A percentile compares a stretch with the other conserved stretches of the same genome.
These are phyloP conservation scores for Sebastolobus alascanus DNA, from an alignment of 2,797 vertebrate species.

Conservation along the genomic window DNA sequence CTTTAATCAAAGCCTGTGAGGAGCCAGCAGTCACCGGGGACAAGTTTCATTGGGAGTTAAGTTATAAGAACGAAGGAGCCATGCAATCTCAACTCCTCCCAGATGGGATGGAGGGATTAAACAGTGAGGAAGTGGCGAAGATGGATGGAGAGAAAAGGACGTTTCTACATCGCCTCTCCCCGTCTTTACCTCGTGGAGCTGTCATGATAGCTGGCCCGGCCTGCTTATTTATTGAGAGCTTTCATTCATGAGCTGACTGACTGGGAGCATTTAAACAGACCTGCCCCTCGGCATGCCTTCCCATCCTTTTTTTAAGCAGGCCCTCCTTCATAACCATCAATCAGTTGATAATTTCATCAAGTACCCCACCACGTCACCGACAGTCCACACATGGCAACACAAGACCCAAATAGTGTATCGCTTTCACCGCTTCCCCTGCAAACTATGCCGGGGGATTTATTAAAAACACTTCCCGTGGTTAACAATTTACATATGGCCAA, in stretches of 20 bases:
- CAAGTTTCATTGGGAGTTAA: constrained; percentile 68
- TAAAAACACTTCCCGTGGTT: constrained; percentile 75
- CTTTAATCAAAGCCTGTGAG: constrained; percentile 79
- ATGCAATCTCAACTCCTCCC: constrained; percentile 50
- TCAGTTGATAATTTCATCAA: constrained; percentile 80
- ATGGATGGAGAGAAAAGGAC: constrained; percentile 56
- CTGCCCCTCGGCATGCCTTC: constrained; percentile 54
- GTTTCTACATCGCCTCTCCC: constrained; percentile 56
- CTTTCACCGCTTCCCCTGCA: constrained; percentile 59
- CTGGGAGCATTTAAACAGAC: constrained; percentile 66
- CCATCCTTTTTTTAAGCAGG: constrained; percentile 49
- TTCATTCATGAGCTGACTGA: constrained; percentile 70
- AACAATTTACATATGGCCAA: constrained; percentile 84
- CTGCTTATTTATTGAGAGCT: constrained; percentile 78
- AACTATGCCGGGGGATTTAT: constrained; percentile 72
- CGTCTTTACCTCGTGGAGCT: constrained; percentile 62
- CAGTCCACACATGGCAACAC: constrained; percentile 58
- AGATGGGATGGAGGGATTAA: constrained; percentile 61
- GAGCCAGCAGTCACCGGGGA: constrained; percentile 72
- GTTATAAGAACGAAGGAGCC: constrained; percentile 66
- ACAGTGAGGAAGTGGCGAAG: constrained; percentile 55
- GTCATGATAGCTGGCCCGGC: constrained; percentile 57
- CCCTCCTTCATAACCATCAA: constrained; percentile 70
- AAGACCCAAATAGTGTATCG: constrained; percentile 72
- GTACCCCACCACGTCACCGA: constrained; percentile 56